Percentiles rank a stretch among this genome's conserved stretches.
Evolutionary conservation across 2,888 invertebrate genomes (phyloP).

Genomic region (Syritta pipiens): DNA sequence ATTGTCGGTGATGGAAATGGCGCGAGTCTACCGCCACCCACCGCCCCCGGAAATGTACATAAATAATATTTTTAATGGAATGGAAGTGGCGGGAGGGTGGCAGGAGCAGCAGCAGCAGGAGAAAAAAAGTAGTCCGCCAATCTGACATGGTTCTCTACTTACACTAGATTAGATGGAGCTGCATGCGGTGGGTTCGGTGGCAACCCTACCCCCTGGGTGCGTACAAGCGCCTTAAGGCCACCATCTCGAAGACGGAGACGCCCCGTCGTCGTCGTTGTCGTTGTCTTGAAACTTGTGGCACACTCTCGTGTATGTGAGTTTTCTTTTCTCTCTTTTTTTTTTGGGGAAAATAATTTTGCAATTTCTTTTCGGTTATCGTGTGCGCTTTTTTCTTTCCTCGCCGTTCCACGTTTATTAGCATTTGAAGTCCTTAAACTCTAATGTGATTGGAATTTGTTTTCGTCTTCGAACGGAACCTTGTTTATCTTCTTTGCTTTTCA

Average conservation of each 20-base stretch:
- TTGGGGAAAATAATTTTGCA: slow-evolving; percentile 50
- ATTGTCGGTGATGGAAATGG: slow-evolving; percentile 63
- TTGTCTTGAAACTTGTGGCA: slow-evolving; percentile 33
- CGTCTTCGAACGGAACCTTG: slow-evolving; percentile 49
- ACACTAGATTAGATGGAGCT: slow-evolving; percentile 67
- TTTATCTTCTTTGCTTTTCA: slow-evolving; percentile 35
- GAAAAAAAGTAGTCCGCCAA: slow-evolving; percentile 47
- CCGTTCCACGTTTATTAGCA: slow-evolving; percentile 56
- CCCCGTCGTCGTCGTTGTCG: slow-evolving; percentile 27
- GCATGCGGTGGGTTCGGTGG: slow-evolving; percentile 51
- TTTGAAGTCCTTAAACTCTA: slow-evolving; percentile 69
- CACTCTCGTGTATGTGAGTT: background rate
- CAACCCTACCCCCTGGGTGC: slow-evolving; percentile 22
- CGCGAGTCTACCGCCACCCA: slow-evolving; percentile 21
- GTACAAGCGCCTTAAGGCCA: slow-evolving; percentile 47
- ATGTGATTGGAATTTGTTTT: slow-evolving; percentile 69
- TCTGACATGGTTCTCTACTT: slow-evolving; percentile 68
- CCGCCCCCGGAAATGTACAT: slow-evolving; percentile 62
- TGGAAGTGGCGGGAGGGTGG: slow-evolving; percentile 15
- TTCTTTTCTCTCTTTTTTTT: slow-evolving; percentile 4
- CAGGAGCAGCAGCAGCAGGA: background rate
- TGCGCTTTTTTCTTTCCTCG: slow-evolving; percentile 1
- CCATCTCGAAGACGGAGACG: slow-evolving; percentile 19
- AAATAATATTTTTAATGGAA: slow-evolving; percentile 69
- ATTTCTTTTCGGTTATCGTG: slow-evolving; percentile 50